Base-by-base conservation (phyloP, 2,888 invertebrate species). In the Cryptocheilus praepositus region DNA sequence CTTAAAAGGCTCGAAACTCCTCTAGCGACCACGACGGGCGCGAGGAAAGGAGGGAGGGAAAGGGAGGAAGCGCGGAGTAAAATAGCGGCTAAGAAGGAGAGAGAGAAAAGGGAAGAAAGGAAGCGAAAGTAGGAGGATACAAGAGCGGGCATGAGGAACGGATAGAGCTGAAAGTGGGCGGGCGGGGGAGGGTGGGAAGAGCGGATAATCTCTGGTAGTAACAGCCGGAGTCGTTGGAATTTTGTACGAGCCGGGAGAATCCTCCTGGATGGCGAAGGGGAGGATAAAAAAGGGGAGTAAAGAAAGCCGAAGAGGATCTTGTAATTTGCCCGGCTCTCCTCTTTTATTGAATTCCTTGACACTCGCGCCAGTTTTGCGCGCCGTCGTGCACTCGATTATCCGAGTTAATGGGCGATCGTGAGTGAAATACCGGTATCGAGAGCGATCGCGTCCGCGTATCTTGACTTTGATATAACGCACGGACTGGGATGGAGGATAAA, bases 181-280 rank as follows among this genome's bases (percentile, higher is more conserved):
- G 52, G 52, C 58, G 66, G 19, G 16, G 43, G 58, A 56, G 52
- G 13, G 44, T 25, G 51, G 64, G 61, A 11, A 56, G 59, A 54
- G 64, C 15, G 66, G 67, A 71, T 78, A 75, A 78, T 77, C 75
- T 65, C 64, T 52, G 66, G 55, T 53, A 21, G 70, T 69, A 75
- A 75, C 65, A 64, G 64, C 60, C 57, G 16, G 58, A 52, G 49
- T 63, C 63, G 66, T 64, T 70, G 73, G 71, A 77, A 75, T 77
- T 75, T 77, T 57, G 62, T 63, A 58, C 36, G 54, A 43, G 44
- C 53, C 49, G 15, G 59, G 49, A 22, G 63, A 65, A 74, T 60
- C 66, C 63, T 57, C 61, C 19, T 51, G 51, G 36, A 21, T 18
- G 19, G 19, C n/a, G 21, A n/a, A 55, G 49, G 22, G 15, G 43